These are phyloP conservation scores for Drosophila robusta DNA, from an alignment of 2,888 invertebrate species.

Conservation along the genomic window DNA sequence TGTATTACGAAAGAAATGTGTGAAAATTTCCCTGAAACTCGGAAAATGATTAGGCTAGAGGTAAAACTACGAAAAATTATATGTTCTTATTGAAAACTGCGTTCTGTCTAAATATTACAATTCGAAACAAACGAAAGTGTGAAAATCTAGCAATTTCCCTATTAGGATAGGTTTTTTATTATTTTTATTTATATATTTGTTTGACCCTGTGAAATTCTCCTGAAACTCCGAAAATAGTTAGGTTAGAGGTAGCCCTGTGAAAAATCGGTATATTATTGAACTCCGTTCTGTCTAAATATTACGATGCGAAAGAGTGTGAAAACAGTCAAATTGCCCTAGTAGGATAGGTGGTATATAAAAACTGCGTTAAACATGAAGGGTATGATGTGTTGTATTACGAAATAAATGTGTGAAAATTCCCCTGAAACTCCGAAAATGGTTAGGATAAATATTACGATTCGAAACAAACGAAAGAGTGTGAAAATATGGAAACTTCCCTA, in stretches of 20 bases:
- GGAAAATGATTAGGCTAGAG: not conserved
- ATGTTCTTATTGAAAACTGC: not conserved
- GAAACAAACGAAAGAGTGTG: not conserved
- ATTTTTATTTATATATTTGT: too few relatives aligned
- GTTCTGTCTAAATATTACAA: not conserved
- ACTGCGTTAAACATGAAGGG: not conserved
- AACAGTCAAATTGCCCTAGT: not conserved
- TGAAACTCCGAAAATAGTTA: not conserved
- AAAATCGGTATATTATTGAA: too few relatives aligned
- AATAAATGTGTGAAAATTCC: too few relatives aligned
- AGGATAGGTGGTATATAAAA: not conserved
- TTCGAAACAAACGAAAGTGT: not conserved
- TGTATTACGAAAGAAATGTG: not conserved
- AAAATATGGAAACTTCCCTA: not conserved
- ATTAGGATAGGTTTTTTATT: too few relatives aligned
- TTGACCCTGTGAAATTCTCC: not conserved
- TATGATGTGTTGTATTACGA: not conserved
- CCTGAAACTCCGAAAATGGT: too few relatives aligned
- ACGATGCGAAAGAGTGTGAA: not conserved
- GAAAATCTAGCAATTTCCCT: not conserved
- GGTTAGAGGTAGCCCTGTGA: not conserved
- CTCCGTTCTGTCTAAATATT: too few relatives aligned
- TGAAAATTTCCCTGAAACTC: too few relatives aligned
- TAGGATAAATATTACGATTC: too few relatives aligned
- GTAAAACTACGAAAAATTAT: not conserved